Evolutionary conservation across 2,113 vertebrate species (phyloP).

Genomic region (Ascaphus truei): DNA sequence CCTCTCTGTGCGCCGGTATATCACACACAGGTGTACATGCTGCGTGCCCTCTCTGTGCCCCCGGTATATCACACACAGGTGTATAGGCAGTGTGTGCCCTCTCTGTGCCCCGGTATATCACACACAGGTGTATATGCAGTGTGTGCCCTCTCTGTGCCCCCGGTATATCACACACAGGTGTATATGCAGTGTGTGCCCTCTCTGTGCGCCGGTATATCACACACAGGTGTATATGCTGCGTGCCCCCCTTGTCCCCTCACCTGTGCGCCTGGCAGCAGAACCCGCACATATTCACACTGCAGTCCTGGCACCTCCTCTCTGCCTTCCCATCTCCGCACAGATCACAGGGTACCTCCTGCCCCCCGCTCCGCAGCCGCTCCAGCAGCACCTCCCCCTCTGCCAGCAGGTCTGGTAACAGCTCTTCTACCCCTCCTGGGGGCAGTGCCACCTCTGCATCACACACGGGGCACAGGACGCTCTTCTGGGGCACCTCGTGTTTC

Average conservation of each 20-base stretch:
- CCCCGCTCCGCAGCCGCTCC: slow-evolving; percentile 60
- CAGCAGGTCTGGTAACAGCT: slow-evolving; percentile 74
- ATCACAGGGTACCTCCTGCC: slow-evolving; percentile 68
- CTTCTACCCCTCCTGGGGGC: slow-evolving; percentile 67
- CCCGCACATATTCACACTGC: slow-evolving; percentile 75
- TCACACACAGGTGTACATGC: no score
- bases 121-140: no score
- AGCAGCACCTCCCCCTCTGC: slow-evolving; percentile 75
- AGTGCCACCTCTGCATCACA: slow-evolving; percentile 81
- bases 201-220: no score
- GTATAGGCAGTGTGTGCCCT: no score
- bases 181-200: no score
- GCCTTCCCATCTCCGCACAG: slow-evolving; percentile 77
- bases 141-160: background rate
- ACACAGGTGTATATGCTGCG: background rate
- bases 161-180: background rate
- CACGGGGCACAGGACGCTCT: slow-evolving; percentile 73
- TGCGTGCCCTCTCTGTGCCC: no score
- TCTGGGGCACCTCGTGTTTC: slow-evolving; percentile 33
- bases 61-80: no score
- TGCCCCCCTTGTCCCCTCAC: slow-evolving; percentile 49
- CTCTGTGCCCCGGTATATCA: no score
- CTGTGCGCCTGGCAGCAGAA: slow-evolving; percentile 93
- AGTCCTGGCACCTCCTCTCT: slow-evolving; percentile 78
- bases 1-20: no score